These are phyloP conservation scores for Noturus placidus DNA, from an alignment of 2,113 vertebrate genomes.

Conservation along the genomic window DNA sequence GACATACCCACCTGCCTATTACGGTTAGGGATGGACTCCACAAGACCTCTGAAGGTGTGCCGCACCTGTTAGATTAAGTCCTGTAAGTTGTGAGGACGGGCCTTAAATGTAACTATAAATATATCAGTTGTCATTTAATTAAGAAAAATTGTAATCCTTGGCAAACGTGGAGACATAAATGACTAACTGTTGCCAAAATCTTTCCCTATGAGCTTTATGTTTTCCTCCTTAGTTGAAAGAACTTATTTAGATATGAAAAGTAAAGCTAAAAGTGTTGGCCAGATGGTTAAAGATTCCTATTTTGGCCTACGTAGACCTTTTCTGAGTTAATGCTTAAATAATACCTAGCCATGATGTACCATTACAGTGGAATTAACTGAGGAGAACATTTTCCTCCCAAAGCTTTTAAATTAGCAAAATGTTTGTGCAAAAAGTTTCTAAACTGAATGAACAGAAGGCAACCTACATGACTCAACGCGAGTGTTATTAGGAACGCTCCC, in stretches of 20 bases:
- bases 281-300: background rate
- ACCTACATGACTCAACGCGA: constrained; percentile 19
- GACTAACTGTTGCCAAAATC: background rate
- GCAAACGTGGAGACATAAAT: background rate
- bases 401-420: background rate
- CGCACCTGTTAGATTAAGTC: too few species aligned
- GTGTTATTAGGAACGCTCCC: constrained; percentile 10
- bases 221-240: background rate
- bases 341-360: background rate
- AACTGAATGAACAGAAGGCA: constrained; percentile 8
- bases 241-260: background rate
- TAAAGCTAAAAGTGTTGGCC: background rate
- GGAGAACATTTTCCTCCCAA: background rate
- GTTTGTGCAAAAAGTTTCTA: background rate
- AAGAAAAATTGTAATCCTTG: background rate
- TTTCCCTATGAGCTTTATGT: background rate
- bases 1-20: too few species aligned
- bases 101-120: background rate
- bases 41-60: too few species aligned
- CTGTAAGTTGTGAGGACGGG: too few species aligned
- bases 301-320: background rate
- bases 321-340: background rate
- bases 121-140: background rate
- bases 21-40: too few species aligned
- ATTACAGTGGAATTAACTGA: background rate